phyloP scores from a whole-genome alignment of 1,140 invertebrate species.

The Apis florea region DNA sequence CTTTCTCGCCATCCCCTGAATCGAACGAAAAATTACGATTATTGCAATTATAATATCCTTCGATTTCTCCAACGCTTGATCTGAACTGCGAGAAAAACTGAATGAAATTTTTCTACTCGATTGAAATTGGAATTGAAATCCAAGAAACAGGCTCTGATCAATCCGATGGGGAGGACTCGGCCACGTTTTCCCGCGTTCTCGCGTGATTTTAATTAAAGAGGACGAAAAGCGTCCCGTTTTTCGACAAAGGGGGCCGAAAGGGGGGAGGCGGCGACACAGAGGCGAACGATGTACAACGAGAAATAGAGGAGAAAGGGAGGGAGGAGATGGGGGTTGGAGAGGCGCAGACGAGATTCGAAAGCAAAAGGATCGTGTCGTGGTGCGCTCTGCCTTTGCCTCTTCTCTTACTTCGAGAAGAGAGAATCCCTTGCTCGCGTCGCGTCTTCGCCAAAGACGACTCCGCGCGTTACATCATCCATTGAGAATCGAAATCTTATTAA shows the following conservation, averaged over 20 bases:
- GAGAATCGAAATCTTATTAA: constrained; percentile 78
- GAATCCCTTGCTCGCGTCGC: constrained; percentile 24
- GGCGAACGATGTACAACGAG: not conserved
- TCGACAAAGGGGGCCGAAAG: constrained; percentile 47
- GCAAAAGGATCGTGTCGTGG: constrained; percentile 39
- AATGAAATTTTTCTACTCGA: too few relatives aligned
- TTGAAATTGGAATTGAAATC: too few relatives aligned
- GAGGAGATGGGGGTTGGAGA: not conserved
- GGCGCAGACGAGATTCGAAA: constrained; percentile 22
- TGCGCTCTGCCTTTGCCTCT: constrained; percentile 16
- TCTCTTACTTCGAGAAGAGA: not conserved
- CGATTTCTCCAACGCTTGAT: too few relatives aligned
- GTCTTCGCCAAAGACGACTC: constrained; percentile 51
- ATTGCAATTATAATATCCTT: too few relatives aligned
- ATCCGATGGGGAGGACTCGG: not conserved
- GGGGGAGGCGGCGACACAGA: too few relatives aligned
- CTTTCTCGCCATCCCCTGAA: too few relatives aligned
- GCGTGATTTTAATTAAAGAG: constrained; percentile 69
- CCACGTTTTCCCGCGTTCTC: constrained; percentile 30
- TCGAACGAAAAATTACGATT: too few relatives aligned
- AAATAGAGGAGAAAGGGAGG: not conserved
- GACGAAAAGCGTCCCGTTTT: constrained; percentile 53
- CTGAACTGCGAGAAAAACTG: too few relatives aligned
- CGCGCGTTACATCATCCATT: constrained; percentile 69
- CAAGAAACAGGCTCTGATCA: not conserved